These are phyloP conservation scores for Loripinus fragilis DNA, from an alignment of 2,888 invertebrate species.

Conservation along the genomic window DNA sequence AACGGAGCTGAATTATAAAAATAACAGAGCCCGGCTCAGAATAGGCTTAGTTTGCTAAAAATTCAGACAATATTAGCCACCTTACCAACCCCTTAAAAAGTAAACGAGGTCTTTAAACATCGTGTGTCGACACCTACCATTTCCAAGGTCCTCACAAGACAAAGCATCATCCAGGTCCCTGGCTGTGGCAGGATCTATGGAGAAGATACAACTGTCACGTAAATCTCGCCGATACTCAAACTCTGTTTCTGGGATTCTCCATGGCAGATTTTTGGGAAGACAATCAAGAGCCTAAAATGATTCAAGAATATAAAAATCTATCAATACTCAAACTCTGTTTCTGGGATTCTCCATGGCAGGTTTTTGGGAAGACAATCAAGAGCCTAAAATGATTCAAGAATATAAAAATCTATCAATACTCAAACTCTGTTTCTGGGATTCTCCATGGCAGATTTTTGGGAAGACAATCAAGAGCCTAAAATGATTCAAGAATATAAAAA, in stretches of 20 bases:
- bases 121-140: too few species aligned
- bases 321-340: conserved; percentile 78
- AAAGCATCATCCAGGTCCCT: conserved; percentile 97
- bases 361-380: conserved; percentile 74
- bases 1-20: too few species aligned
- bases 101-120: too few species aligned
- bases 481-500: too few species aligned
- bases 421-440: conserved; percentile 79
- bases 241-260: conserved; percentile 81
- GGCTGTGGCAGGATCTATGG: conserved; percentile 96
- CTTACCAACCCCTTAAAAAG: too few species aligned
- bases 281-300: conserved; percentile 72
- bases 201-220: conserved; percentile 90
- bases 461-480: conserved; percentile 75
- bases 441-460: conserved; percentile 78
- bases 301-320: too few species aligned
- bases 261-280: conserved; percentile 77
- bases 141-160: conserved; percentile 89
- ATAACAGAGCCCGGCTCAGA: too few species aligned
- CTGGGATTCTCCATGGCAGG: conserved; percentile 81
- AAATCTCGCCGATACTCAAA: conserved; percentile 82
- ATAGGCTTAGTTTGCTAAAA: too few species aligned
- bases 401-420: conserved; percentile 83
- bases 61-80: too few species aligned
- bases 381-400: conserved; percentile 72